Conservation (phyloP, 2,888 invertebrate genomes). For the Drosophila quasianomalipes region DNA sequence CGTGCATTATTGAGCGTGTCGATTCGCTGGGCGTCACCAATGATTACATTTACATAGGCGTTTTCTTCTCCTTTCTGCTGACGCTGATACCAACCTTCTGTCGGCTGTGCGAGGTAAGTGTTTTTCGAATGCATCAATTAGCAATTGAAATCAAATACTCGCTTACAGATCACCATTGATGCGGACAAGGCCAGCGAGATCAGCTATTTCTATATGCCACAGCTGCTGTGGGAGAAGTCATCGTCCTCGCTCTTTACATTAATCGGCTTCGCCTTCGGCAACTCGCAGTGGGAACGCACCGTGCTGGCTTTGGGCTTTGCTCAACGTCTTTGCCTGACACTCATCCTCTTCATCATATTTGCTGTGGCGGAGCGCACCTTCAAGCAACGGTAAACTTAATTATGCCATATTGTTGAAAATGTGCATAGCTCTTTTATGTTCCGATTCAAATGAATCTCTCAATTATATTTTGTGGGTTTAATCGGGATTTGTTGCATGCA, state of each 20-base stretch:
- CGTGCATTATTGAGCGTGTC: constrained; percentile 96
- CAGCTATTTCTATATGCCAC: constrained; percentile 84
- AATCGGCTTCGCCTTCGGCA: constrained; percentile 87
- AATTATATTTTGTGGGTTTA: neutral
- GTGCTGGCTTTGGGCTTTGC: constrained; percentile 89
- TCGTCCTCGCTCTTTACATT: constrained; percentile 85
- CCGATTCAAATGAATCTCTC: neutral
- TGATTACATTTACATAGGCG: constrained; percentile 91
- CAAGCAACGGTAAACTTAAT: constrained; percentile 89
- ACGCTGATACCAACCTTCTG: constrained; percentile 88
- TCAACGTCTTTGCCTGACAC: constrained; percentile 90
- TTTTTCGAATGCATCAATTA: neutral
- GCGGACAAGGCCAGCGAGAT: constrained; percentile 83
- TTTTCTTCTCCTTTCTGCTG: constrained; percentile 87
- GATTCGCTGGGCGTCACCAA: constrained; percentile 92
- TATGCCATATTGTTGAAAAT: neutral
- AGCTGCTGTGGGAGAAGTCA: constrained; percentile 84
- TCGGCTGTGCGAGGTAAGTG: constrained; percentile 83
- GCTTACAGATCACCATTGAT: constrained; percentile 81
- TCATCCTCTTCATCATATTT: constrained; percentile 94
- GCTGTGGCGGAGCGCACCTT: constrained; percentile 98
- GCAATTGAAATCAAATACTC: neutral
- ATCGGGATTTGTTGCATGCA: neutral
- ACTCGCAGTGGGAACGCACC: constrained; percentile 89
- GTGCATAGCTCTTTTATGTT: neutral